Evolutionary conservation across 2,797 vertebrate genomes (phyloP).

Genomic region (Rhynchonycteris naso): DNA sequence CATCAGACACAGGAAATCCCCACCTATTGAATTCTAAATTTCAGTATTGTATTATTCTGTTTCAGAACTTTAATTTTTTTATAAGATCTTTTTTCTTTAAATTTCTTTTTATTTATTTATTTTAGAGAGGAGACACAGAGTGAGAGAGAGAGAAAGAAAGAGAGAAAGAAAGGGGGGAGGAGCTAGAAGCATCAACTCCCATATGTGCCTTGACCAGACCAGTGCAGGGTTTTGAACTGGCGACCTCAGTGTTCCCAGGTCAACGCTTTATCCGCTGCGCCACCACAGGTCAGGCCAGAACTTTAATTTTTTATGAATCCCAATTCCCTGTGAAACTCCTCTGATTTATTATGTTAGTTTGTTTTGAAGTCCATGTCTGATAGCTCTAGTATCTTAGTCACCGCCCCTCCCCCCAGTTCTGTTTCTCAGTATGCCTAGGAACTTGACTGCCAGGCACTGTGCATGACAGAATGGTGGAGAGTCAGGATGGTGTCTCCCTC

Average conservation of each 20-base stretch:
- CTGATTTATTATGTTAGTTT: neutral
- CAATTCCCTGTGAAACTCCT: neutral
- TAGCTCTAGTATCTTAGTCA: neutral
- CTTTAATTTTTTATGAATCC: conserved; percentile 6
- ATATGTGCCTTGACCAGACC: too few species aligned
- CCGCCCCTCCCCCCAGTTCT: neutral
- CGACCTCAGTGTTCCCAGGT: too few species aligned
- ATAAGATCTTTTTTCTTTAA: too few species aligned
- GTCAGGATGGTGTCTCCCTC: neutral
- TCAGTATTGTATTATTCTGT: neutral
- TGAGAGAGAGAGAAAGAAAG: too few species aligned
- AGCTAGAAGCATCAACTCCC: too few species aligned
- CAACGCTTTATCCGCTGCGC: too few species aligned
- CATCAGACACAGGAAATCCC: rapidly evolving
- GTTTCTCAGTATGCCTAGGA: neutral
- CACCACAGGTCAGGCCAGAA: too few species aligned
- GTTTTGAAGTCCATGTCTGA: neutral
- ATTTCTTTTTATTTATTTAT: too few species aligned
- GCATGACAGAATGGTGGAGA: neutral
- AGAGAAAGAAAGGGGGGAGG: too few species aligned
- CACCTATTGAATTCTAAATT: neutral
- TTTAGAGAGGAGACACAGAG: too few species aligned
- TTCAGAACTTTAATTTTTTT: conserved; percentile 3
- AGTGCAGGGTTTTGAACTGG: too few species aligned
- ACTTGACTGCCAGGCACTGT: neutral